Percentiles rank a stretch among this genome's conserved stretches.
These are phyloP conservation scores for Neuroterus valhalla DNA, from an alignment of 1,140 invertebrate species.

Conservation along the genomic window DNA sequence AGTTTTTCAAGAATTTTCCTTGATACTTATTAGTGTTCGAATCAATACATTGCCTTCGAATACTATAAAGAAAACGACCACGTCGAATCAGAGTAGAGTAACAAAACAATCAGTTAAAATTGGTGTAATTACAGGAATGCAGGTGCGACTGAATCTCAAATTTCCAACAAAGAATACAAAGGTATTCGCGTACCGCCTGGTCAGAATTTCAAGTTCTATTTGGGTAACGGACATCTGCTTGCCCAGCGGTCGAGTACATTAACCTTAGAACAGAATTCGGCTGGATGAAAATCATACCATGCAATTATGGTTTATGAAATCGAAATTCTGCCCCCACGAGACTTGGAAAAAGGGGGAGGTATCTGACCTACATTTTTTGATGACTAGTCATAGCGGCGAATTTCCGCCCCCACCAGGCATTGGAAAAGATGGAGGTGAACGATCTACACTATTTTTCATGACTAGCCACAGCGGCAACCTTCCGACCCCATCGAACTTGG, in stretches of 20 bases:
- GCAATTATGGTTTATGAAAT: too few relatives aligned
- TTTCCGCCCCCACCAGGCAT: too few relatives aligned
- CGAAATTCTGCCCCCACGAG: too few relatives aligned
- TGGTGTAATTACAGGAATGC: not conserved
- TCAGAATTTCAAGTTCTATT: not conserved
- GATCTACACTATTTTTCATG: too few relatives aligned
- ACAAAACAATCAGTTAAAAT: not conserved
- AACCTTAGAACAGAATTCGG: not conserved
- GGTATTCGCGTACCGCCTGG: not conserved
- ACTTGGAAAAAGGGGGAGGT: too few relatives aligned
- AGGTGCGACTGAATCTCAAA: constrained; percentile 3
- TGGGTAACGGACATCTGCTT: constrained; percentile 8
- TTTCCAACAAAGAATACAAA: constrained; percentile 4
- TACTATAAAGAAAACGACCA: not conserved
- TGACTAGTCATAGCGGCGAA: too few relatives aligned
- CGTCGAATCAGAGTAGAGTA: constrained; percentile 11
- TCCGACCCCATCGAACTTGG: too few relatives aligned
- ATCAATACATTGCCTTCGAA: not conserved
- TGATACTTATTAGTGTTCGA: not conserved
- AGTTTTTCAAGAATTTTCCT: not conserved
- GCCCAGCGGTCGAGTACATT: not conserved
- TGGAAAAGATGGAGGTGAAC: too few relatives aligned
- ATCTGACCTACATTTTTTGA: too few relatives aligned
- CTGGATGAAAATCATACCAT: constrained; percentile 33
- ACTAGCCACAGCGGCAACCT: too few relatives aligned